These are phyloP conservation scores for Cinara cedri DNA, from an alignment of 2,888 invertebrate genomes.

Conservation along the genomic window DNA sequence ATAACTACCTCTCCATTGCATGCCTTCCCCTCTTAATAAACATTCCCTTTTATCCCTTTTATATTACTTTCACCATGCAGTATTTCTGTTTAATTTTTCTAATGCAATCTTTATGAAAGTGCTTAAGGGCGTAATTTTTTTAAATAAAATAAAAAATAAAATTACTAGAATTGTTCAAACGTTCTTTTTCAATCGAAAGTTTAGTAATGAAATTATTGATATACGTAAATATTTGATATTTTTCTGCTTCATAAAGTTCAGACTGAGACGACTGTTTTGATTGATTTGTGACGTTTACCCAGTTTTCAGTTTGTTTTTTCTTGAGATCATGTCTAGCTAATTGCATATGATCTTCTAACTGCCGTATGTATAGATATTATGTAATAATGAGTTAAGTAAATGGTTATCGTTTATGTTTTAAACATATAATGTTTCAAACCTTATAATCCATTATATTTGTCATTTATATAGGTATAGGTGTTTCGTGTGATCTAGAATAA, in stretches of 20 bases:
- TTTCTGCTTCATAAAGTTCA: slow-evolving; percentile 12
- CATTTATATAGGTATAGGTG: too few relatives aligned
- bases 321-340: background rate
- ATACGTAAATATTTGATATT: background rate
- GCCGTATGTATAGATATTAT: background rate
- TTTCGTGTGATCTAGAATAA: too few relatives aligned
- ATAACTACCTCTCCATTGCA: too few relatives aligned
- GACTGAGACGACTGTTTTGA: background rate
- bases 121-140: too few relatives aligned
- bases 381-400: background rate
- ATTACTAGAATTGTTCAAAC: background rate
- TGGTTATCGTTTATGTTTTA: background rate
- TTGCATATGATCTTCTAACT: background rate
- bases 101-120: background rate
- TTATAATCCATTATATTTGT: background rate
- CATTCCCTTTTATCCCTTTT: too few relatives aligned
- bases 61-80: too few relatives aligned
- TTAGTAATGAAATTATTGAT: slow-evolving; percentile 29
- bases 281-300: background rate
- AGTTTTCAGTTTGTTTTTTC: background rate
- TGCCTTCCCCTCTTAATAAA: too few relatives aligned
- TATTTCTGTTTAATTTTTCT: too few relatives aligned
- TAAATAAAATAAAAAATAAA: background rate
- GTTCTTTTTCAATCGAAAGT: slow-evolving; percentile 3
- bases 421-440: background rate